Evolutionary conservation across 35 echinoderm and acorn worm genomes (phyloP), one percentile per base, ranked within the genome.

Genomic region (Ophiothrix spiculata): DNA sequence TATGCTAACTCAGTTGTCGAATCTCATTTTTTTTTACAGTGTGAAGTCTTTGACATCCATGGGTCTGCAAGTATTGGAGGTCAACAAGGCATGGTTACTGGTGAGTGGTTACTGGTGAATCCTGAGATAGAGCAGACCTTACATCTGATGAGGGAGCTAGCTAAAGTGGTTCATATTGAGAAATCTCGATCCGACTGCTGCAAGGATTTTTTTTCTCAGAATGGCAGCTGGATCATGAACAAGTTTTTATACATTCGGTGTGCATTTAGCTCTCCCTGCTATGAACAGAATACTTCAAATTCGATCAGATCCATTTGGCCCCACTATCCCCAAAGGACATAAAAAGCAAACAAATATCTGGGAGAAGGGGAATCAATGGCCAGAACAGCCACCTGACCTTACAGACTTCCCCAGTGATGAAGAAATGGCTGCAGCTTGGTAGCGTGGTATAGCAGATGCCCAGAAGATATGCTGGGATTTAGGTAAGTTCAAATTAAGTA

Each of bases 101-200:
- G n/a, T n/a, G n/a, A n/a, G n/a, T n/a, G n/a, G n/a, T n/a, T n/a
- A n/a, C n/a, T n/a, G n/a, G n/a, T n/a, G n/a, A n/a, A n/a, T n/a
- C n/a, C n/a, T n/a, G n/a, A n/a, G n/a, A n/a, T n/a, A n/a, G n/a
- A n/a, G n/a, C n/a, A n/a, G n/a, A n/a, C n/a, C n/a, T n/a, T n/a
- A n/a, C n/a, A n/a, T n/a, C n/a, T n/a, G n/a, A n/a, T n/a, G n/a
- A n/a, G n/a, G n/a, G n/a, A n/a, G n/a, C n/a, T n/a, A n/a, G n/a
- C n/a, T n/a, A n/a, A n/a, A n/a, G n/a, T n/a, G n/a, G n/a, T n/a
- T n/a, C n/a, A n/a, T n/a, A n/a, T n/a, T n/a, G n/a, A n/a, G n/a
- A n/a, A n/a, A n/a, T n/a, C n/a, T n/a, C n/a, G n/a, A n/a, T n/a
- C 78, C 10, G 78, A 80, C 78, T 80, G 78, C 78, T 80, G 78